A percentile compares a stretch with the other conserved stretches of the same genome.
These are phyloP conservation scores for Manis crassicaudata DNA, from an alignment of 2,797 vertebrate species.

Conservation along the genomic window DNA sequence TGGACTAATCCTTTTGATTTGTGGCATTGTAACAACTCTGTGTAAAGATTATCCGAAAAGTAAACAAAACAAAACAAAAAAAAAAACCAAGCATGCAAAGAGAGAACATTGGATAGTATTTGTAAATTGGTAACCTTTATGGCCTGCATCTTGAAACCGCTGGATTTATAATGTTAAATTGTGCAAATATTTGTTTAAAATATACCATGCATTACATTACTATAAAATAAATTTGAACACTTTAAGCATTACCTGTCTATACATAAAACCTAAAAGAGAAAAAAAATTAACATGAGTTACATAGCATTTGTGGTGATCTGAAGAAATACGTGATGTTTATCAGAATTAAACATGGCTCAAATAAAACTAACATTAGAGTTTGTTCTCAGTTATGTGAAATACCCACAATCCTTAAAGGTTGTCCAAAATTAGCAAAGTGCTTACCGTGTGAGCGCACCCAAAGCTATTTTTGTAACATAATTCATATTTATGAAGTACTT, in stretches of 20 bases:
- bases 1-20: conserved; percentile 85
- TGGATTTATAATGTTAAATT: conserved; percentile 89
- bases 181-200: conserved; percentile 89
- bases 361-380: conserved; percentile 83
- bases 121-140: conserved; percentile 89
- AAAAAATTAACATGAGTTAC: conserved; percentile 80
- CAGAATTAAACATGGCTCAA: conserved; percentile 86
- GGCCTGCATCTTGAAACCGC: conserved; percentile 89
- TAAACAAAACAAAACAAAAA: conserved; percentile 75
- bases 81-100: conserved; percentile 88
- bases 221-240: conserved; percentile 88
- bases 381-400: conserved; percentile 85
- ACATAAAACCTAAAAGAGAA: conserved; percentile 82
- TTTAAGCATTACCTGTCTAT: conserved; percentile 86
- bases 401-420: conserved; percentile 88
- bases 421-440: conserved; percentile 92
- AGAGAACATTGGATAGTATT: conserved; percentile 87
- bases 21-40: conserved; percentile 86
- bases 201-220: conserved; percentile 87
- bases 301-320: conserved; percentile 84
- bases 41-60: conserved; percentile 87
- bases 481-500: conserved; percentile 99
- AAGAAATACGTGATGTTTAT: conserved; percentile 85
- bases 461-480: conserved; percentile 99
- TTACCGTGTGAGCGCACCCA: conserved; percentile 99